Evolutionary conservation across 1,140 invertebrate species (phyloP).

Genomic region (Apis mellifera): DNA sequence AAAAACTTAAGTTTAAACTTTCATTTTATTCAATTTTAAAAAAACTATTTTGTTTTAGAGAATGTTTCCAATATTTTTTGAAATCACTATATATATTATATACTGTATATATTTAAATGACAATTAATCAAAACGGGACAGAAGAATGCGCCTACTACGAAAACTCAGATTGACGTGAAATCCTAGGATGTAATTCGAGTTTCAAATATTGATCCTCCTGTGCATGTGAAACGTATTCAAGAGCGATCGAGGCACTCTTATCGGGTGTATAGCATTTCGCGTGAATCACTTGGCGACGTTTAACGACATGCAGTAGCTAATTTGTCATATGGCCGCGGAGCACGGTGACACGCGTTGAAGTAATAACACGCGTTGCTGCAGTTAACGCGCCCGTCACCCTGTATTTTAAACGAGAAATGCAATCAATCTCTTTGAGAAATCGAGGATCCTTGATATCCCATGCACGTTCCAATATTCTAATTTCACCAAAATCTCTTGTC

Average conservation of each 20-base stretch:
- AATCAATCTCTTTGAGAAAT: conserved; percentile 49
- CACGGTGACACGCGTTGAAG: conserved; percentile 62
- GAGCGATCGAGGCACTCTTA: conserved; percentile 52
- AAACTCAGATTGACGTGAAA: not conserved
- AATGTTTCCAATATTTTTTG: too few species aligned
- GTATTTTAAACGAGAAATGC: conserved; percentile 45
- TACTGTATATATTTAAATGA: too few species aligned
- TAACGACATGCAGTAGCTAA: conserved; percentile 62
- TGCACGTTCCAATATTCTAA: conserved; percentile 23
- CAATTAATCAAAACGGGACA: not conserved
- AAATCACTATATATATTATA: too few species aligned
- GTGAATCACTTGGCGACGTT: conserved; percentile 66
- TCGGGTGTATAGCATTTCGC: conserved; percentile 62
- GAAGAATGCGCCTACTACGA: too few species aligned
- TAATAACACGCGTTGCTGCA: conserved; percentile 57
- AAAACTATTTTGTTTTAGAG: too few species aligned
- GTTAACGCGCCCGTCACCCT: conserved; percentile 43
- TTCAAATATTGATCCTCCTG: conserved; percentile 45
- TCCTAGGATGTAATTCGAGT: conserved; percentile 32
- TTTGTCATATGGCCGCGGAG: conserved; percentile 61
- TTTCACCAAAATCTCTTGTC: not conserved
- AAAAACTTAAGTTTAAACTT: too few species aligned
- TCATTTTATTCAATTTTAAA: too few species aligned
- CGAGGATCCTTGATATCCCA: conserved; percentile 6
- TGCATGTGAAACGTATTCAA: conserved; percentile 41